A percentile compares a stretch with the other conserved stretches of the same genome.
Evolutionary conservation across 1,140 invertebrate species (phyloP).

Genomic region (Idris sp.): DNA sequence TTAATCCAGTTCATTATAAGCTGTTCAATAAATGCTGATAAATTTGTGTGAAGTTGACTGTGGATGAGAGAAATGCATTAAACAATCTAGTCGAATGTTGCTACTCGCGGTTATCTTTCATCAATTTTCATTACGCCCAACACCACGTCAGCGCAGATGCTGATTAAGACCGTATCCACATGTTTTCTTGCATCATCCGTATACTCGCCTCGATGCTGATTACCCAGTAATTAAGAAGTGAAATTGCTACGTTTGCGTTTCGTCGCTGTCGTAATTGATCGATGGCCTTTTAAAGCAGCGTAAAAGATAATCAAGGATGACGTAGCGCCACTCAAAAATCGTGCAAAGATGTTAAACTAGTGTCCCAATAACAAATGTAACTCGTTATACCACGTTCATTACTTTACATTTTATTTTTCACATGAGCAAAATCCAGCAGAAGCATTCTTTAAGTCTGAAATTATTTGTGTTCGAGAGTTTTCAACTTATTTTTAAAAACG

Average conservation of each 20-base stretch:
- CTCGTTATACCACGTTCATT: slow-evolving; percentile 21
- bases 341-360: slow-evolving; percentile 53
- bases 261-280: slow-evolving; percentile 64
- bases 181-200: slow-evolving; percentile 63
- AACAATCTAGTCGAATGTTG: slow-evolving; percentile 54
- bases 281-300: slow-evolving; percentile 61
- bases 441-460: slow-evolving; percentile 28
- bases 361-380: slow-evolving; percentile 50
- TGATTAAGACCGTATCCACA: slow-evolving; percentile 65
- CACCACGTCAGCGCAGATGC: slow-evolving; percentile 62
- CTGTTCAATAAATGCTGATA: slow-evolving; percentile 54
- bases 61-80: slow-evolving; percentile 41
- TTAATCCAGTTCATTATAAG: slow-evolving; percentile 35
- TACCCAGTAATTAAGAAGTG: slow-evolving; percentile 65
- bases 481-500: slow-evolving; percentile 11
- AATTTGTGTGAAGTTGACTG: slow-evolving; percentile 38
- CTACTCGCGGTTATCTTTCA: slow-evolving; percentile 61
- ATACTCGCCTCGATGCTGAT: slow-evolving; percentile 61
- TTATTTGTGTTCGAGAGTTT: slow-evolving; percentile 18
- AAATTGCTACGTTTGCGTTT: slow-evolving; percentile 53
- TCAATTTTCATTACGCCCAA: slow-evolving; percentile 67
- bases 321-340: slow-evolving; percentile 58
- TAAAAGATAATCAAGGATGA: slow-evolving; percentile 61
- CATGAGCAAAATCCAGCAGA: slow-evolving; percentile 4
- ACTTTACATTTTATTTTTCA: slow-evolving; percentile 19